These are phyloP conservation scores for Erythrolamprus reginae DNA, from an alignment of 2,113 vertebrate genomes.

Conservation along the genomic window DNA sequence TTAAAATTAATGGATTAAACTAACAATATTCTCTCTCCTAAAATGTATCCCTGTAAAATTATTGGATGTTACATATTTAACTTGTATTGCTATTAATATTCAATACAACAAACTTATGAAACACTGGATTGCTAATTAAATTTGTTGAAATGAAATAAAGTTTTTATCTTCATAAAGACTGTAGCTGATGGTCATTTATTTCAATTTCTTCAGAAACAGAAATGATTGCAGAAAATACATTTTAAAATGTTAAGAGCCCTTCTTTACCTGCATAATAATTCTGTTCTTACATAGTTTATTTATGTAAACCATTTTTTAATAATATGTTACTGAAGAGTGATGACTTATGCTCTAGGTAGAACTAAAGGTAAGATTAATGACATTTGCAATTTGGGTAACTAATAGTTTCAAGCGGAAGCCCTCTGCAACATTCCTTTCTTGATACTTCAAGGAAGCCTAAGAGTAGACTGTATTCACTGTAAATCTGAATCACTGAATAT, in stretches of 20 bases:
- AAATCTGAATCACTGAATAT: not conserved
- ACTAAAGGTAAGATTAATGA: not conserved
- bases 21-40: not conserved
- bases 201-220: not conserved
- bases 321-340: not conserved
- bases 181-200: not conserved
- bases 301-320: not conserved
- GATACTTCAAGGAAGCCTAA: not conserved
- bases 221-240: too few species aligned
- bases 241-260: not conserved
- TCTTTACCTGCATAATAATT: not conserved
- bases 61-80: slow-evolving; percentile 10
- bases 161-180: not conserved
- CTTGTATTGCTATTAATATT: slow-evolving; percentile 19
- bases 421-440: not conserved
- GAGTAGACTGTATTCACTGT: not conserved
- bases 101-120: slow-evolving; percentile 37
- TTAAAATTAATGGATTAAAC: slow-evolving; percentile 4
- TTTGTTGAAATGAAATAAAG: not conserved
- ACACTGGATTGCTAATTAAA: slow-evolving; percentile 2
- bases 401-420: not conserved
- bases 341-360: not conserved
- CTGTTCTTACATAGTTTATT: not conserved
- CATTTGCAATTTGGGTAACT: not conserved
- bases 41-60: not conserved